Conservation (phyloP, 2,113 vertebrate species). For the Cavia porcellus region DNA sequence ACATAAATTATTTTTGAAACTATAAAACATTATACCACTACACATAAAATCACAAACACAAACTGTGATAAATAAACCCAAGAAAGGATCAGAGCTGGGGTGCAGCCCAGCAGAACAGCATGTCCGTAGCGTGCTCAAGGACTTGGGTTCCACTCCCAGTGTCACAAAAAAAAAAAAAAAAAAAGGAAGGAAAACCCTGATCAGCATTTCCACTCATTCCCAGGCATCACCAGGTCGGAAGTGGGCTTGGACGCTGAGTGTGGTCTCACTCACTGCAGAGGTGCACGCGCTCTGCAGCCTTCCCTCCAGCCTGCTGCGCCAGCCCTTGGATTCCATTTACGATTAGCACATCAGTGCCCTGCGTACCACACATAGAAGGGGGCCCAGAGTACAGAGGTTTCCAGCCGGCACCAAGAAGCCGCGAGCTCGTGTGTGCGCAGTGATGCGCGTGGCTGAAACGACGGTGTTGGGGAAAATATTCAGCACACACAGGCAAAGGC, state of each 20-base stretch:
- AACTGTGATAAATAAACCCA: constrained; percentile 16
- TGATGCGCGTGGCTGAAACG: background rate
- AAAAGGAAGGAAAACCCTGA: background rate
- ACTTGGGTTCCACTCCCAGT: background rate
- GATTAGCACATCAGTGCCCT: background rate
- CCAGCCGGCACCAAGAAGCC: background rate
- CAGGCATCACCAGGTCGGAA: constrained; percentile 15
- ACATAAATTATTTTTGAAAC: constrained; percentile 26
- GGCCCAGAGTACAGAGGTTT: background rate
- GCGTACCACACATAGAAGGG: background rate
- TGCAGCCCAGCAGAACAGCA: background rate
- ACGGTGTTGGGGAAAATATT: background rate
- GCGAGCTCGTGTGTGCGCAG: background rate
- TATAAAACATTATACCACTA: constrained; percentile 37
- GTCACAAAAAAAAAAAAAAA: too few relatives aligned
- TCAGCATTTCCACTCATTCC: constrained; percentile 20
- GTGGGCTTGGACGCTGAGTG: background rate
- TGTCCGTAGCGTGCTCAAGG: background rate
- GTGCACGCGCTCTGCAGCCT: background rate
- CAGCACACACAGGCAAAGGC: background rate
- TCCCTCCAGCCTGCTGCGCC: background rate
- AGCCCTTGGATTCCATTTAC: background rate
- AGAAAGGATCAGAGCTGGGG: background rate
- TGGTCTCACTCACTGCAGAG: background rate
- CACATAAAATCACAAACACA: constrained; percentile 13